These are phyloP conservation scores for Adelges cooleyi DNA, from an alignment of 1,140 invertebrate species.

Conservation along the genomic window DNA sequence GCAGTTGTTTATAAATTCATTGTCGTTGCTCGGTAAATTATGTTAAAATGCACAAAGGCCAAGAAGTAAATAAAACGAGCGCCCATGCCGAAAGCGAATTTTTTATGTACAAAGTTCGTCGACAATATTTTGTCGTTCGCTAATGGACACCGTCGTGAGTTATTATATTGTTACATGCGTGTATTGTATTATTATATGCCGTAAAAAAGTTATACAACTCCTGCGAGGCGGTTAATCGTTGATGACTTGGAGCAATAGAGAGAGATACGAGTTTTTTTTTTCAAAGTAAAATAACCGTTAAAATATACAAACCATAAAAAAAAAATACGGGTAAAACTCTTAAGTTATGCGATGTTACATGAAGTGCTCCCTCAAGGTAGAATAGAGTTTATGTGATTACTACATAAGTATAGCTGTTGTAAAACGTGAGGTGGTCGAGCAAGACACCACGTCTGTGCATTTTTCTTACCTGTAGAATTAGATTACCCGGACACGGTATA, in stretches of 20 bases:
- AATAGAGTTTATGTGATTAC: slow-evolving; percentile 6
- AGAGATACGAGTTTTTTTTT: not conserved
- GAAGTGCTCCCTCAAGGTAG: slow-evolving; percentile 7
- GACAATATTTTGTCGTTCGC: not conserved
- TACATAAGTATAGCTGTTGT: slow-evolving; percentile 12
- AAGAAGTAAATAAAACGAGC: not conserved
- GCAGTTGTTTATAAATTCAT: slow-evolving; percentile 1
- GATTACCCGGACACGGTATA: not conserved
- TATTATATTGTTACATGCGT: not conserved
- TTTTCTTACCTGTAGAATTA: not conserved
- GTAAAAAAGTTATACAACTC: not conserved
- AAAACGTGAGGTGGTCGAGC: not conserved
- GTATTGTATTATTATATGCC: not conserved
- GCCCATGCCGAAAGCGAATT: not conserved
- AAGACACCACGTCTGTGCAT: not conserved
- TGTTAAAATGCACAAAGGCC: not conserved
- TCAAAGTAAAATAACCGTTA: slow-evolving; percentile 3
- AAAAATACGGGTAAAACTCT: not conserved
- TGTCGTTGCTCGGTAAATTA: not conserved
- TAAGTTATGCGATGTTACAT: slow-evolving; percentile 3
- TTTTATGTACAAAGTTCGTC: slow-evolving; percentile 17
- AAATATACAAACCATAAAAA: slow-evolving; percentile 2
- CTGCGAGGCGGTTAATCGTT: not conserved
- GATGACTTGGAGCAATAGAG: not conserved
- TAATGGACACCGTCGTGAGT: not conserved